Conservation (phyloP, 1,140 invertebrate species). For the Drosophila ambigua region DNA sequence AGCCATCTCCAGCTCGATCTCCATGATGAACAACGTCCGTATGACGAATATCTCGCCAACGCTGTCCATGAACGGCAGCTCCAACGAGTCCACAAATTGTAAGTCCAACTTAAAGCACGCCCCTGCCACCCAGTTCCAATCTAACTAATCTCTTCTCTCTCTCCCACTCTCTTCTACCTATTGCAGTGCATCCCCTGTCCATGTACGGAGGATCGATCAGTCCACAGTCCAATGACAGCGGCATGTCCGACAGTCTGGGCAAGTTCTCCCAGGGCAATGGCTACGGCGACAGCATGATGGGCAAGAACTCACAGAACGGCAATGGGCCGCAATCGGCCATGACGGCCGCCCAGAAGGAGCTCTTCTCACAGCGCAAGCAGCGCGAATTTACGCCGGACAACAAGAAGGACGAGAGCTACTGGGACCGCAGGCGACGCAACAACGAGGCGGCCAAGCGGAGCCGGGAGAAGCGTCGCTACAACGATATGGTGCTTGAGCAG, state of each 20-base stretch:
- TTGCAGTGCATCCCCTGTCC: slow-evolving; percentile 73
- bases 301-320: slow-evolving; percentile 82
- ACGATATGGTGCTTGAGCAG: slow-evolving; percentile 98
- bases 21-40: slow-evolving; percentile 73
- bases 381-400: slow-evolving; percentile 98
- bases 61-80: slow-evolving; percentile 80
- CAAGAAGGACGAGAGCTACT: slow-evolving; percentile 98
- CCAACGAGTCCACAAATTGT: slow-evolving; percentile 78
- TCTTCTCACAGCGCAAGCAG: slow-evolving; percentile 92
- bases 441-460: slow-evolving; percentile 98
- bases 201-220: slow-evolving; percentile 80
- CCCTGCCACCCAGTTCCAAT: background rate
- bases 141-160: background rate
- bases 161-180: background rate
- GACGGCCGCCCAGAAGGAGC: slow-evolving; percentile 75
- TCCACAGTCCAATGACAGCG: slow-evolving; percentile 79
- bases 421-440: slow-evolving; percentile 96
- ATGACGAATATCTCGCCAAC: slow-evolving; percentile 74
- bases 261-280: slow-evolving; percentile 65
- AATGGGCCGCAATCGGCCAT: slow-evolving; percentile 84
- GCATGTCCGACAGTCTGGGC: slow-evolving; percentile 62
- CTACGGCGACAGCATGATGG: slow-evolving; percentile 53
- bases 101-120: slow-evolving; percentile 23
- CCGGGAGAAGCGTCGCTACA: slow-evolving; percentile 96
- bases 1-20: slow-evolving; percentile 47